Percentiles rank a stretch among this genome's conserved stretches.
Conservation (phyloP, 2,888 invertebrate genomes). For the Slavum lentiscoides region DNA sequence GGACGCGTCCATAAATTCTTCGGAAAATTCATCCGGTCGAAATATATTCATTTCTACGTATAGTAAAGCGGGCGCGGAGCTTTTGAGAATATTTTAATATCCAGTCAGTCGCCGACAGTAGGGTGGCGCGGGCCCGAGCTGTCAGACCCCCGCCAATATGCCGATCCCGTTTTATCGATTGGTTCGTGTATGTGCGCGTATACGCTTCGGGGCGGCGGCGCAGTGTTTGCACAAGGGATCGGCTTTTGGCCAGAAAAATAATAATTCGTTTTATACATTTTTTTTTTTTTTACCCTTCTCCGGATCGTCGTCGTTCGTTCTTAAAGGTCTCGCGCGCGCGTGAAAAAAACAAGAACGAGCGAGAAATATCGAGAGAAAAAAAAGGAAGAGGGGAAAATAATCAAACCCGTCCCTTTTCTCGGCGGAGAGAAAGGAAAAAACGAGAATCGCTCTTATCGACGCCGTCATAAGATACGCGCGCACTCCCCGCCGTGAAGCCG, state of each 20-base stretch:
- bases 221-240: constrained; percentile 43
- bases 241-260: constrained; percentile 48
- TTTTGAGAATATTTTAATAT: constrained; percentile 46
- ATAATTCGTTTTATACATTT: constrained; percentile 48
- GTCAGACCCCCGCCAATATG: neutral
- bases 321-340: constrained; percentile 8
- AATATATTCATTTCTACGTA: neutral
- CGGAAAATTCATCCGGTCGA: neutral
- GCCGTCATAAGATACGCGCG: neutral
- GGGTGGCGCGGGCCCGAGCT: neutral
- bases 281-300: constrained; percentile 4
- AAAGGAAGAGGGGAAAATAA: constrained; percentile 37
- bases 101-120: neutral
- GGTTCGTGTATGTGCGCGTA: neutral
- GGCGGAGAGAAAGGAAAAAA: neutral
- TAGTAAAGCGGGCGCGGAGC: neutral
- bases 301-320: constrained; percentile 15
- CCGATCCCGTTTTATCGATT: constrained; percentile 31
- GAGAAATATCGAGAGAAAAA: neutral
- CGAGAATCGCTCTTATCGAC: neutral
- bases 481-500: too few species aligned
- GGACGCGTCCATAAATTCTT: constrained; percentile 18
- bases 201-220: neutral
- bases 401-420: constrained; percentile 27
- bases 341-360: neutral